Evolutionary conservation across 2,888 invertebrate species (phyloP).

Genomic region (Gnatocerus cornutus): DNA sequence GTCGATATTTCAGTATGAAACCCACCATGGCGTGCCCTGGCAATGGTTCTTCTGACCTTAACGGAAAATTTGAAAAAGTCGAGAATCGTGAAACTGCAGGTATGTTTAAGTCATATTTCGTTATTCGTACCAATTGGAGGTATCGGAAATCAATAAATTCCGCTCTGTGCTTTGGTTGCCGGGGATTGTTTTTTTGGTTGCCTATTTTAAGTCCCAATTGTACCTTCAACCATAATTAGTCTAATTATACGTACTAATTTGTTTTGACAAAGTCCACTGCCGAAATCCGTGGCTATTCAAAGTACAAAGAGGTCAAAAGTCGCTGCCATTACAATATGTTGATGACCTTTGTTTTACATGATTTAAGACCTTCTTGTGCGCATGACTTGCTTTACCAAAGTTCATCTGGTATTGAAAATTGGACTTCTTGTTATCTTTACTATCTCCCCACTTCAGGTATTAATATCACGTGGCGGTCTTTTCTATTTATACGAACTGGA

Average conservation of each 20-base stretch:
- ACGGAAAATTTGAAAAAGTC: neutral
- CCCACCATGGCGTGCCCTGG: constrained; percentile 7
- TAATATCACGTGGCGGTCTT: constrained; percentile 32
- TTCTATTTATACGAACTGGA: constrained; percentile 35
- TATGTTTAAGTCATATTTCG: constrained; percentile 17
- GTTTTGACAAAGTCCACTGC: too few relatives aligned
- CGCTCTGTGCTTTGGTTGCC: neutral
- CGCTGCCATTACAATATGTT: too few relatives aligned
- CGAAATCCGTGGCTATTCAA: too few relatives aligned
- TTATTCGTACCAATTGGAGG: too few relatives aligned
- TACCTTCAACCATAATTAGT: too few relatives aligned
- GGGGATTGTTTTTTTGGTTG: constrained; percentile 20
- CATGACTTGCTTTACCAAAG: constrained; percentile 13
- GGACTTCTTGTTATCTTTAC: constrained; percentile 7
- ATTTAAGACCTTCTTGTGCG: too few relatives aligned
- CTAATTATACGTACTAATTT: too few relatives aligned
- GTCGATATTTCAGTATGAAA: neutral
- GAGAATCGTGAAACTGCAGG: constrained; percentile 21
- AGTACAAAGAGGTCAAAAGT: too few relatives aligned
- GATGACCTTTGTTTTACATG: too few relatives aligned
- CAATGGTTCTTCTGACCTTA: neutral
- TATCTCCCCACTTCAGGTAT: constrained; percentile 17
- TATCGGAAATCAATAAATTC: too few relatives aligned
- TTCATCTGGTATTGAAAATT: neutral
- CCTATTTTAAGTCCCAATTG: constrained; percentile 10